These are phyloP conservation scores for Macrotus californicus DNA, from an alignment of 2,113 vertebrate genomes.

Conservation along the genomic window DNA sequence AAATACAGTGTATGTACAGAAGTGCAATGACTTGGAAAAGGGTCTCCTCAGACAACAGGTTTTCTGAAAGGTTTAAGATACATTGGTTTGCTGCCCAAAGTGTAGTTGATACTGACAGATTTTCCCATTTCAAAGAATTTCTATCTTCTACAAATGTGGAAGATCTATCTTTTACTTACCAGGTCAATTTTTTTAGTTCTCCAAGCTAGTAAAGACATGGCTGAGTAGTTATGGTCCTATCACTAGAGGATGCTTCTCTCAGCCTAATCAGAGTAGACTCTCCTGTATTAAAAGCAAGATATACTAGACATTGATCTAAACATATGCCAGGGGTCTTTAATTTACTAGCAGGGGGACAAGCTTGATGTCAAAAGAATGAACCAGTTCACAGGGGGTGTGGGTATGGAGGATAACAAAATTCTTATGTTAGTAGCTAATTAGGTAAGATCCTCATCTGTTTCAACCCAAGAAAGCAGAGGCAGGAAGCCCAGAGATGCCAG, in stretches of 20 bases:
- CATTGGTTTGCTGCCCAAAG: not conserved
- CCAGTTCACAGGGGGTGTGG: not conserved
- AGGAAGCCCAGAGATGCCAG: not conserved
- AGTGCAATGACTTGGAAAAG: not conserved
- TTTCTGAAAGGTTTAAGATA: not conserved
- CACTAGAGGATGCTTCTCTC: not conserved
- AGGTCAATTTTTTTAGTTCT: not conserved
- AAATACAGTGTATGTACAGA: not conserved
- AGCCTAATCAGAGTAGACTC: not conserved
- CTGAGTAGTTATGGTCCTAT: not conserved
- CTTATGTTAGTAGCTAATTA: not conserved
- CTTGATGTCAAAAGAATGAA: not conserved
- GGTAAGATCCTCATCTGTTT: not conserved
- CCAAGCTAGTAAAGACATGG: not conserved
- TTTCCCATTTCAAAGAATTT: not conserved
- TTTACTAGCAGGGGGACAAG: not conserved
- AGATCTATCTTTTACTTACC: not conserved
- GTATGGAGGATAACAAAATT: not conserved
- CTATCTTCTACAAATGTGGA: not conserved
- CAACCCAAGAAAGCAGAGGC: not conserved
- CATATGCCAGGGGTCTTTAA: not conserved
- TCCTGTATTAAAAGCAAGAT: not conserved
- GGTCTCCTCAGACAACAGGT: not conserved
- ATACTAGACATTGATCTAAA: not conserved
- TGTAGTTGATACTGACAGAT: not conserved